Evolutionary conservation across 2,113 vertebrate species (phyloP).

Genomic region (Oreocharis arfaki): DNA sequence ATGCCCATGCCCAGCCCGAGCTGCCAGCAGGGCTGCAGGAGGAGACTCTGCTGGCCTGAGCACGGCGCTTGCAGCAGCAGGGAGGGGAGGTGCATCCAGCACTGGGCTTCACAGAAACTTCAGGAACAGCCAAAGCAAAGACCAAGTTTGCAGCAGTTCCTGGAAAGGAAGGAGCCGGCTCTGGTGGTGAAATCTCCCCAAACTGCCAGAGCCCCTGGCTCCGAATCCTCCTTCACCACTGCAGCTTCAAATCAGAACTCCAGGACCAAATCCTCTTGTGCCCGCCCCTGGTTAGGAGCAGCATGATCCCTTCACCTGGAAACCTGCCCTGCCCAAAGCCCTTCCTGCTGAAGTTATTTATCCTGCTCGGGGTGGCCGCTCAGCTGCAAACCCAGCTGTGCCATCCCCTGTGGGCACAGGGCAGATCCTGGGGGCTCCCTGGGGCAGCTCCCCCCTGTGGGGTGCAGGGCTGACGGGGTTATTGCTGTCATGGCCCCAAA

Average conservation of each 20-base stretch:
- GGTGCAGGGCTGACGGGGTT: background rate
- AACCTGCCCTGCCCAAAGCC: background rate
- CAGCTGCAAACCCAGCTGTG: conserved; percentile 23
- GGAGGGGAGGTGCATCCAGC: conserved; percentile 5
- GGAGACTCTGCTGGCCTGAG: background rate
- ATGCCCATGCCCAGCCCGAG: fast-evolving
- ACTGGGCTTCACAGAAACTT: background rate
- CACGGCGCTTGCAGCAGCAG: background rate
- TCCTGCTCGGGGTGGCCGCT: background rate
- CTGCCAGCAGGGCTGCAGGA: background rate
- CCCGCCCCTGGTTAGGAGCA: background rate
- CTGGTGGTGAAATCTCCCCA: background rate
- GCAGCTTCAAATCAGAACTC: background rate
- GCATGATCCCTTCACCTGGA: fast-evolving
- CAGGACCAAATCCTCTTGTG: background rate
- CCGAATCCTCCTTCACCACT: background rate
- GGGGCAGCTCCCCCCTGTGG: background rate
- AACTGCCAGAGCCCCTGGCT: background rate
- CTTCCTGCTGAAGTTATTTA: background rate
- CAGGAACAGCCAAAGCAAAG: conserved; percentile 66
- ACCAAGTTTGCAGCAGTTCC: conserved; percentile 25
- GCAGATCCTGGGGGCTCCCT: background rate
- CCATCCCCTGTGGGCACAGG: background rate
- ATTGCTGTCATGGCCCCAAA: background rate
- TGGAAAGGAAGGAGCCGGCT: background rate